Evolutionary conservation across 2,113 vertebrate genomes (phyloP), one percentile per base, ranked within the genome.

Genomic region (Montifringilla adamsi): DNA sequence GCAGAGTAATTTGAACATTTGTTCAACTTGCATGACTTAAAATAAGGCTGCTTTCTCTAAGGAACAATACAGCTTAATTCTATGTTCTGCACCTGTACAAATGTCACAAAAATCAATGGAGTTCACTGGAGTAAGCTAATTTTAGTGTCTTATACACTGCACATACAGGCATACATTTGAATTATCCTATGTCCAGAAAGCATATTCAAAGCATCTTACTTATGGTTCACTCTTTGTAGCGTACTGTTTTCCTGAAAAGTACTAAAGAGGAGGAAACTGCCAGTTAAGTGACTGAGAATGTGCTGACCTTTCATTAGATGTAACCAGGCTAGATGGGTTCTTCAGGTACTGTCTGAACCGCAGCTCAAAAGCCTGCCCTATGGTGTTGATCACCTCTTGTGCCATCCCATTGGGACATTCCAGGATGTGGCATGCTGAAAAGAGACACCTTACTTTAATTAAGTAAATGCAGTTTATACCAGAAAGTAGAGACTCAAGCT

Each of bases 361-460:
- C n/a, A 98, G 98, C 90, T 99, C 98, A 93, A 99, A 99, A 72
- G 99, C 99, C 90, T 98, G 98, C 58, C 99, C 98, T 44, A 99
- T 99, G 95, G 98, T 98, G 91, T 98, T 98, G 96, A 99, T 99
- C 80, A 99, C 98, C 41, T 99, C 98, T 66, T 98, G 96, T 7
- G 99, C 99, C 64, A 97, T 96, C 85, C 98, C 98, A 9, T 80
- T 97, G 46, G 97, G 97, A 89, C 99, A 99, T 95, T 99, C 98
- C 97, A 99, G 78, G 92, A 99, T 99, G 92, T 99, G 99, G 94
- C 99, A 99, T 3, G 99, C 99, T 99, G 94, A 55, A 95, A 97
- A 93, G 63, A 93, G 84, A 84, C 41, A 90, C 62, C 47, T 86
- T 52, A 31, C 20, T 80, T 84, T 68, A 84, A 73, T 46, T 56